Base-by-base conservation (phyloP, 2,888 invertebrate genomes). In the Drosophila parthenogenetica region DNA sequence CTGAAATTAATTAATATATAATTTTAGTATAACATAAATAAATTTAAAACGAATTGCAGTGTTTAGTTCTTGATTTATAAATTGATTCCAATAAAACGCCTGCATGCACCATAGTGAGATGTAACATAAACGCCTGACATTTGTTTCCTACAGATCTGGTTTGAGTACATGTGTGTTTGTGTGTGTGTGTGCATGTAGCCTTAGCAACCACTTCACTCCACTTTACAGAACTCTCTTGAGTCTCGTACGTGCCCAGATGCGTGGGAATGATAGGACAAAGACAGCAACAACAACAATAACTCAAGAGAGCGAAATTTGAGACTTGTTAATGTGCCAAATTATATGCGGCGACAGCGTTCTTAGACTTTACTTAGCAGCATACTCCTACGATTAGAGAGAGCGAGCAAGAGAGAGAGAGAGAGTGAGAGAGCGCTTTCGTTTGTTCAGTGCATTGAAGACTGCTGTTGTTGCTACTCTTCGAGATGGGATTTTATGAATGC, bases 221-320 rank as follows among this genome's bases (percentile, higher is more conserved):
- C 29, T 17, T 16, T 43, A 16, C 55, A 60, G 35, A 29, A 45
- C 57, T 25, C 81, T 73, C 84, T 86, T 80, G 75, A 83, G 77
- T 62, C 65, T 64, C 89, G 90, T 89, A 85, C 85, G 85, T 85
- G 85, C 90, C 87, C 85, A 89, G 87, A 89, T 89, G 90, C 85
- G 85, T 85, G 85, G 85, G 85, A 89, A 85, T 85, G 85, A 82
- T 79, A 73, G 78, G 69, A 84, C 87, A 78, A 49, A 46, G 57
- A 57, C 61, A 54, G 49, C 67, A 57, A 19, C 61, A 59, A 13
- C n/a, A 19, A 62, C 49, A 17, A 32, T 3, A 49, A 35, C 49
- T 35, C 49, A 49, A 17, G 19, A 35, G 35, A 35, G 42, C 74
- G 90, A 87, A 83, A 90, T 90, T 83, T 72, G 90, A 89, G 87